phyloP scores from a whole-genome alignment of 2,888 invertebrate species.

The Drosophila kanekoi region DNA sequence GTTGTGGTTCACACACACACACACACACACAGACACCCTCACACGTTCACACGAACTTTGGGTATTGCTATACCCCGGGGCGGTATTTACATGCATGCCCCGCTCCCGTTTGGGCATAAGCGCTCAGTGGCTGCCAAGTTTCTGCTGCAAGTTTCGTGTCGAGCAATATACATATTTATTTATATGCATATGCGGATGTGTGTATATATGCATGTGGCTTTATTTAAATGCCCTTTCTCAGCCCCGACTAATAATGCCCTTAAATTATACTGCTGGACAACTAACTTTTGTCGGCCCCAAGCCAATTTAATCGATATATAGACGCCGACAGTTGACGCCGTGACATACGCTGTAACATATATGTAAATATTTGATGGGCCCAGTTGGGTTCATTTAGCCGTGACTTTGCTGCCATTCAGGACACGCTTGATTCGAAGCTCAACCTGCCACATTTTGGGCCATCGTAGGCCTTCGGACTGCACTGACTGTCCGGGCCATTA shows the following conservation, averaged over 20 bases:
- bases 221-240: conserved; percentile 53
- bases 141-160: conserved; percentile 45
- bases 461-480: conserved; percentile 15
- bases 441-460: conserved; percentile 40
- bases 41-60: conserved; percentile 26
- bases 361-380: conserved; percentile 63
- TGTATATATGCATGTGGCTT: conserved; percentile 6
- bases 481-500: conserved; percentile 30
- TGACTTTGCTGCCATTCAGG: conserved; percentile 58
- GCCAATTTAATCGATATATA: conserved; percentile 69
- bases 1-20: conserved; percentile 73
- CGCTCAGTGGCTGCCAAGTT: conserved; percentile 59
- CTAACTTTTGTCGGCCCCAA: conserved; percentile 52
- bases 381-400: conserved; percentile 41
- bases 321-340: conserved; percentile 53
- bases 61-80: conserved; percentile 55
- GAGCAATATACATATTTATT: conserved; percentile 13
- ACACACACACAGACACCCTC: conserved; percentile 24
- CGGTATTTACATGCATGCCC: conserved; percentile 63
- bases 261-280: conserved; percentile 59
- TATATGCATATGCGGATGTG: conserved; percentile 6
- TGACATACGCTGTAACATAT: conserved; percentile 17
- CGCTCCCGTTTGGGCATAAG: conserved; percentile 46
- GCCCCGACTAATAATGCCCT: conserved; percentile 58
- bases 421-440: conserved; percentile 67